Evolutionary conservation across 2,888 invertebrate genomes (phyloP).

Genomic region (Ommatoiulus sabulosus): DNA sequence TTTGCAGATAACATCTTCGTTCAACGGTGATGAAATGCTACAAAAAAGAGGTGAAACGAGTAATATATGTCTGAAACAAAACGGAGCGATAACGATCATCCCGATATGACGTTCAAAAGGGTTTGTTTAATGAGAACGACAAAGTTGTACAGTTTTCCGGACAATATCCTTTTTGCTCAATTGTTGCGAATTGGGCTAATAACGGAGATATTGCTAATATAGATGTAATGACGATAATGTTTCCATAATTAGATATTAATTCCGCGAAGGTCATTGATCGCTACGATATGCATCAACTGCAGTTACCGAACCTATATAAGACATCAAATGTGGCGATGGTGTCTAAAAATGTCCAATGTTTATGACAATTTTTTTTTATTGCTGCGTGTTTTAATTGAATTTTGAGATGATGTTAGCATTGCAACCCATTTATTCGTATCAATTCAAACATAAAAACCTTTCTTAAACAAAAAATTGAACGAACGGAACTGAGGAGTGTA

Average conservation of each 20-base stretch:
- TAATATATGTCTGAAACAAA: neutral
- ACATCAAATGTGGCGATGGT: too few relatives aligned
- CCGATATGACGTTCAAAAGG: neutral
- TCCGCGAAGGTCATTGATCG: neutral
- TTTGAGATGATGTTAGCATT: too few relatives aligned
- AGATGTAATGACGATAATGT: neutral
- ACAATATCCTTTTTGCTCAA: neutral
- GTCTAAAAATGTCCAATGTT: too few relatives aligned
- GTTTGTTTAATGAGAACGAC: neutral
- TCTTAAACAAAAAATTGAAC: too few relatives aligned
- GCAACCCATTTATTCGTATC: too few relatives aligned
- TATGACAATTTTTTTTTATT: too few relatives aligned
- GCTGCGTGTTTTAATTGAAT: too few relatives aligned
- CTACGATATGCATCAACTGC: neutral
- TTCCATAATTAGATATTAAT: neutral
- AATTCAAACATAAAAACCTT: too few relatives aligned
- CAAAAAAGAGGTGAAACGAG: conserved; percentile 35
- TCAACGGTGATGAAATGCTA: neutral
- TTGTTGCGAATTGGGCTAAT: neutral
- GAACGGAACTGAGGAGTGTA: too few relatives aligned
- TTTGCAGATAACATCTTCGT: neutral
- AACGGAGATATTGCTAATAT: neutral
- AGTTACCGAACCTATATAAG: too few relatives aligned
- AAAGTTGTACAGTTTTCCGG: neutral
- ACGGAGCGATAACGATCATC: conserved; percentile 4